Base-by-base conservation (phyloP, 1,140 invertebrate genomes). In the Myzus persicae region DNA sequence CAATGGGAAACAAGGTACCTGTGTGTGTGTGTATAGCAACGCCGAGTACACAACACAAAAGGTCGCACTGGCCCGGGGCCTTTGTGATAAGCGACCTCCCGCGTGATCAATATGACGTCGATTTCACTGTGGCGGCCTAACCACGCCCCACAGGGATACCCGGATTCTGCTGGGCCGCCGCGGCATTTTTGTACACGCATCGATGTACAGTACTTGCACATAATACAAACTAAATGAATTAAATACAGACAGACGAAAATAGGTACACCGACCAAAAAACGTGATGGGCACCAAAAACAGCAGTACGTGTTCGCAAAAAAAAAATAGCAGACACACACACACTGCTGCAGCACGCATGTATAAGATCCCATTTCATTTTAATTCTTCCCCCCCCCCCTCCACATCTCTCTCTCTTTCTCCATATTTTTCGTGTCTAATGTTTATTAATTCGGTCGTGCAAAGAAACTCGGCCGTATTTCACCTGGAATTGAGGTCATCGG, bases 81-180 rank as follows among this genome's bases (percentile, higher is more conserved):
- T 93, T 93, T 93, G 76, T 93, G 91, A 93, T 93, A 93, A 93
- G 91, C 91, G 91, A 93, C 91, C 91, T 93, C 91, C 81, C 81
- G 81, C 81, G 91, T 93, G 91, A 93, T 93, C 91, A 93, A 93
- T 93, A 93, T 93, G 91, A 93, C 91, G 91, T 93, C 91, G 76
- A 93, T 93, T 93, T 84, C 76, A 38, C 67, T 38, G 91, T 93
- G 81, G 67, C 46, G 76, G 67, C 76, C 76, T 82, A 93, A 93
- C 91, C 91, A 93, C 91, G 91, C 91, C 91, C 91, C 24, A 54
- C 76, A 44, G 46, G 46, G 40, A 84, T 93, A 85, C 91, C 67
- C 91, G 91, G 91, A 93, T 93, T 93, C 91, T 93, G 91, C 40
- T 26, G 59, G 38, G 48, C 44, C 36, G 44, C 44, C 90, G 76